These are phyloP conservation scores for Plectropomus leopardus DNA, from an alignment of 2,113 vertebrate genomes.

Conservation along the genomic window DNA sequence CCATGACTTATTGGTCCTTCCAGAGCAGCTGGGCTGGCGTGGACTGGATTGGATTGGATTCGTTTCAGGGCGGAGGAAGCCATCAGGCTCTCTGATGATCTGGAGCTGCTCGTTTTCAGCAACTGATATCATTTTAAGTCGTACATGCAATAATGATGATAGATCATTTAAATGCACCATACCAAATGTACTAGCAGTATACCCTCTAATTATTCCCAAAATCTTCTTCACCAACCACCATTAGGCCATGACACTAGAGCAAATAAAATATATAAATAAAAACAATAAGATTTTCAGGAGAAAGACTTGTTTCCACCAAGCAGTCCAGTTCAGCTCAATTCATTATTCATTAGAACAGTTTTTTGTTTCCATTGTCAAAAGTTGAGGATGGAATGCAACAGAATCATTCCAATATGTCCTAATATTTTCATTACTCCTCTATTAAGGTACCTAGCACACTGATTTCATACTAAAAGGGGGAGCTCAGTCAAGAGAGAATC, in stretches of 20 bases:
- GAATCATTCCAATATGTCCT: too few relatives aligned
- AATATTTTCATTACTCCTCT: too few relatives aligned
- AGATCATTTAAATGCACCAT: not conserved
- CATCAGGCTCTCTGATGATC: constrained; percentile 37
- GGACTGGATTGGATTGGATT: constrained; percentile 14
- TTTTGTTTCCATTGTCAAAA: too few relatives aligned
- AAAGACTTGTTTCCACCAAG: too few relatives aligned
- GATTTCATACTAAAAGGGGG: too few relatives aligned
- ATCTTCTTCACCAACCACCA: not conserved
- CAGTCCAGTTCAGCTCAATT: too few relatives aligned
- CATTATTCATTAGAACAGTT: too few relatives aligned
- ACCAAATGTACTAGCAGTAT: not conserved
- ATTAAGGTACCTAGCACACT: too few relatives aligned
- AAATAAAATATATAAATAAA: not conserved
- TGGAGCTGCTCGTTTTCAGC: constrained; percentile 22
- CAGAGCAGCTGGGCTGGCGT: constrained; percentile 52
- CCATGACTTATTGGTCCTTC: constrained; percentile 49
- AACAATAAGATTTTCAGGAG: too few relatives aligned
- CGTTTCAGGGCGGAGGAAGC: constrained; percentile 21
- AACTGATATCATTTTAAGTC: constrained; percentile 6
- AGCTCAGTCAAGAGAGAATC: too few relatives aligned
- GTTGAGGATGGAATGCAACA: too few relatives aligned
- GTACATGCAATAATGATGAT: constrained; percentile 15
- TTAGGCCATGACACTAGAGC: not conserved
- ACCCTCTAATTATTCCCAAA: not conserved